Percentiles rank a stretch among this genome's conserved stretches.
phyloP scores from a whole-genome alignment of 2,888 invertebrate species.

The Pristionchus fissidentatus region DNA sequence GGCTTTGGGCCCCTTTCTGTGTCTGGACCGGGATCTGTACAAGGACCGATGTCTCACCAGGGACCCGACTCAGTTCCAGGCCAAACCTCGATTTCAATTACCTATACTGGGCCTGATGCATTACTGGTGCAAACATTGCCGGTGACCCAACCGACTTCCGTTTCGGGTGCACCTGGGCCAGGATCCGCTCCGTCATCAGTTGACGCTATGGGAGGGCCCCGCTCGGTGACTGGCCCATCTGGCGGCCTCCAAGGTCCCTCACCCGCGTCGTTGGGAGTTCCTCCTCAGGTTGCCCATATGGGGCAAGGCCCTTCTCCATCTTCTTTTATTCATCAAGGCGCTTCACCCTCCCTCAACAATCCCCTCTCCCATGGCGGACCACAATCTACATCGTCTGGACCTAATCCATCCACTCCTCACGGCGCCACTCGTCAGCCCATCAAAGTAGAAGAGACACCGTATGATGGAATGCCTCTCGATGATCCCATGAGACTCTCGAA shows the following conservation, averaged over 20 bases:
- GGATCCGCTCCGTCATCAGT: not conserved
- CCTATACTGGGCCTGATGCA: not conserved
- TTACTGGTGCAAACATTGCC: too few relatives aligned
- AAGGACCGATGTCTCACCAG: not conserved
- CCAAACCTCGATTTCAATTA: not conserved
- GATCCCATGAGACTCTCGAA: not conserved
- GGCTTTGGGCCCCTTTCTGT: not conserved
- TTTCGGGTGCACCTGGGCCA: too few relatives aligned
- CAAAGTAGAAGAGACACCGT: not conserved
- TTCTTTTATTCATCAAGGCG: not conserved
- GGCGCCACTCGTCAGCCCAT: not conserved
- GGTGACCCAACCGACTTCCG: too few relatives aligned
- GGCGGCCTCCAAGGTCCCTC: not conserved
- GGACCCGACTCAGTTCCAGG: not conserved
- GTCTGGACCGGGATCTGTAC: not conserved
- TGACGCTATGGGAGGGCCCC: not conserved
- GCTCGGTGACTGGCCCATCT: not conserved
- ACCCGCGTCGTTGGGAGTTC: not conserved
- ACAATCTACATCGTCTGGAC: not conserved
- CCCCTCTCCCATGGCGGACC: constrained; percentile 20
- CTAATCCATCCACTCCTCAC: constrained; percentile 29
- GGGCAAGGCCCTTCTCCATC: not conserved
- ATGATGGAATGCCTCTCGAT: not conserved
- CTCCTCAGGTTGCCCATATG: too few relatives aligned
- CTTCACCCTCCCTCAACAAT: not conserved